Evolutionary conservation across 2,888 invertebrate genomes (phyloP).

Genomic region (Oegoconia quadripuncta): DNA sequence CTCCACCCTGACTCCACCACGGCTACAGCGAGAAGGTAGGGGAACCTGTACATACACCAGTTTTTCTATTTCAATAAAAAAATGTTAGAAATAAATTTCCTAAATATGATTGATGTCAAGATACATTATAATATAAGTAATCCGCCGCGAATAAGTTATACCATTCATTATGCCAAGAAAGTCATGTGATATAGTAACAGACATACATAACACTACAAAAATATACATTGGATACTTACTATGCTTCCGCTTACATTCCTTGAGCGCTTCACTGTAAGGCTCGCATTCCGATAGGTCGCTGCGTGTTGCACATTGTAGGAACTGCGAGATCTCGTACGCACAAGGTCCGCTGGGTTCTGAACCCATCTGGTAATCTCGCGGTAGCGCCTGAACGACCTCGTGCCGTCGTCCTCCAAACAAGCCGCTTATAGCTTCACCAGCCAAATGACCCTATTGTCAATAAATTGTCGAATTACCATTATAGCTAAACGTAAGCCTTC

Average conservation of each 20-base stretch:
- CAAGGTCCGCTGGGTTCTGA: constrained; percentile 86
- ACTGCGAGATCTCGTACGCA: constrained; percentile 95
- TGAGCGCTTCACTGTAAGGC: constrained; percentile 96
- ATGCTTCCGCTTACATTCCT: constrained; percentile 92
- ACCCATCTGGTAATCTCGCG: constrained; percentile 49
- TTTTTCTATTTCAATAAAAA: no score
- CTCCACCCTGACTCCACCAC: no score
- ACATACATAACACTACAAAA: constrained; percentile 6
- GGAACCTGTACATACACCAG: no score
- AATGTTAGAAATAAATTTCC: no score
- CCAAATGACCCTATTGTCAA: constrained; percentile 86
- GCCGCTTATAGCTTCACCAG: constrained; percentile 90
- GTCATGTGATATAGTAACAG: no score
- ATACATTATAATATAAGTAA: no score
- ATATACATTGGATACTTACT: constrained; percentile 61
- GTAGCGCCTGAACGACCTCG: constrained; percentile 47
- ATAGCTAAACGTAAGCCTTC: neutral
- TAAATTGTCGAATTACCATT: neutral
- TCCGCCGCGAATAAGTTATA: no score
- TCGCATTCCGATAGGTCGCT: constrained; percentile 92
- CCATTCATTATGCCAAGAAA: no score
- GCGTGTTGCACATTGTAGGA: constrained; percentile 93
- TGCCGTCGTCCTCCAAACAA: constrained; percentile 52
- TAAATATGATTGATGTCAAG: no score
- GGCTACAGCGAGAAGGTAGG: no score